Evolutionary conservation across 1,140 invertebrate genomes (phyloP).

Genomic region (Drosophila punjabiensis): DNA sequence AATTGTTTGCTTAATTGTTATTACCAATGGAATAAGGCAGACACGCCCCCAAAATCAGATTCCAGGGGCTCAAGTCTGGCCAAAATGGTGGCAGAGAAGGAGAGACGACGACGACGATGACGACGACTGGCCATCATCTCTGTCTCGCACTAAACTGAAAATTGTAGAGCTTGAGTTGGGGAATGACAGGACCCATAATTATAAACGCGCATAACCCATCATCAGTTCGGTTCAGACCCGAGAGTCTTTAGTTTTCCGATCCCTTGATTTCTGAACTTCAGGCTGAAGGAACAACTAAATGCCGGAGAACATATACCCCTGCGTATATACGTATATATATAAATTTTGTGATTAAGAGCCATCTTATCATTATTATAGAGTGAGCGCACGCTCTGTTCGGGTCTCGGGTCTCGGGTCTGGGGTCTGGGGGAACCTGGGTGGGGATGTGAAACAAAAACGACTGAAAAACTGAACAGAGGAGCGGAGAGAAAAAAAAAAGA

Average conservation of each 20-base stretch:
- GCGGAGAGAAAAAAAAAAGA: slow-evolving; percentile 19
- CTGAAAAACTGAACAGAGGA: slow-evolving; percentile 28
- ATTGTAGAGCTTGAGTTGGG: slow-evolving; percentile 76
- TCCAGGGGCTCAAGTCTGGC: slow-evolving; percentile 29
- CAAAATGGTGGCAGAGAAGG: slow-evolving; percentile 44
- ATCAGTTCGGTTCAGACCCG: slow-evolving; percentile 58
- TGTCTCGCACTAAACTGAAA: slow-evolving; percentile 54
- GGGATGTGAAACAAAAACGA: slow-evolving; percentile 44
- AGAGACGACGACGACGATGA: not conserved
- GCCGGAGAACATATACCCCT: slow-evolving; percentile 35
- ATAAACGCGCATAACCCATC: slow-evolving; percentile 84
- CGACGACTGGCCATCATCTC: slow-evolving; percentile 2
- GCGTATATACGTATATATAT: slow-evolving; percentile 47
- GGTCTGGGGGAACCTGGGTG: slow-evolving; percentile 15
- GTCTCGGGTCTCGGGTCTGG: slow-evolving; percentile 11
- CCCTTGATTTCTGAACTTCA: slow-evolving; percentile 37
- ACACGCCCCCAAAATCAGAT: slow-evolving; percentile 28
- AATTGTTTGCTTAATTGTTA: slow-evolving; percentile 22
- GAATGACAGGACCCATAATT: slow-evolving; percentile 85
- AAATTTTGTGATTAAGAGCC: slow-evolving; percentile 85
- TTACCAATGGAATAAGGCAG: slow-evolving; percentile 16
- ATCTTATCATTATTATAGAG: slow-evolving; percentile 85
- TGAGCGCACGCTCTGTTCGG: slow-evolving; percentile 73
- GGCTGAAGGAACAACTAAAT: slow-evolving; percentile 65
- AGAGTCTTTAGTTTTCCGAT: slow-evolving; percentile 26